These are phyloP conservation scores for Sebastes steindachneri DNA, from an alignment of 2,797 vertebrate genomes.

Conservation along the genomic window DNA sequence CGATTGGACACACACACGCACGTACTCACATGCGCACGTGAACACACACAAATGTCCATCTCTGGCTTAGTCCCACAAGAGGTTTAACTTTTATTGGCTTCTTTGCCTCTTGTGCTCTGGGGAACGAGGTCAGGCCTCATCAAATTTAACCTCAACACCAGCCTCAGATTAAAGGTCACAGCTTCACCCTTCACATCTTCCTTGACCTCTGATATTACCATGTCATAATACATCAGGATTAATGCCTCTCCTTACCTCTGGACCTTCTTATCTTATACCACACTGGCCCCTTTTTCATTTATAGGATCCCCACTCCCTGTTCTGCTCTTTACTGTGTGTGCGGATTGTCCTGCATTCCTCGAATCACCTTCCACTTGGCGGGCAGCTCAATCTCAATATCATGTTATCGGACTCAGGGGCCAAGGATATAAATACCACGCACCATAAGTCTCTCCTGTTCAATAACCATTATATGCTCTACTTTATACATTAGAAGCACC, in stretches of 20 bases:
- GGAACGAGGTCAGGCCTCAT: conserved; percentile 68
- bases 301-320: conserved; percentile 52
- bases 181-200: conserved; percentile 67
- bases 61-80: conserved; percentile 23
- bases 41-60: conserved; percentile 1
- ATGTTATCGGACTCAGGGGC: conserved; percentile 82
- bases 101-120: conserved; percentile 42
- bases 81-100: conserved; percentile 70
- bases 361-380: conserved; percentile 69
- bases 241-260: conserved; percentile 54
- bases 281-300: conserved; percentile 61
- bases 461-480: conserved; percentile 85
- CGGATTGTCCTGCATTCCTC: conserved; percentile 67
- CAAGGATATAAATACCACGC: conserved; percentile 81
- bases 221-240: conserved; percentile 77
- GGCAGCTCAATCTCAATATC: conserved; percentile 82
- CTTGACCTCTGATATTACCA: conserved; percentile 72
- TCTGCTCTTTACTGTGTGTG: conserved; percentile 46
- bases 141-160: conserved; percentile 67
- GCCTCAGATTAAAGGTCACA: conserved; percentile 64
- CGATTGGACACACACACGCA: conserved; percentile 26
- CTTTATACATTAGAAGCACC: conserved; percentile 83
- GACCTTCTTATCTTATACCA: conserved; percentile 68
- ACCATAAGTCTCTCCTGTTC: conserved; percentile 85
- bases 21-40: neutral